These are phyloP conservation scores for Brachyopa scutellaris DNA, from an alignment of 2,888 invertebrate genomes.

Conservation along the genomic window DNA sequence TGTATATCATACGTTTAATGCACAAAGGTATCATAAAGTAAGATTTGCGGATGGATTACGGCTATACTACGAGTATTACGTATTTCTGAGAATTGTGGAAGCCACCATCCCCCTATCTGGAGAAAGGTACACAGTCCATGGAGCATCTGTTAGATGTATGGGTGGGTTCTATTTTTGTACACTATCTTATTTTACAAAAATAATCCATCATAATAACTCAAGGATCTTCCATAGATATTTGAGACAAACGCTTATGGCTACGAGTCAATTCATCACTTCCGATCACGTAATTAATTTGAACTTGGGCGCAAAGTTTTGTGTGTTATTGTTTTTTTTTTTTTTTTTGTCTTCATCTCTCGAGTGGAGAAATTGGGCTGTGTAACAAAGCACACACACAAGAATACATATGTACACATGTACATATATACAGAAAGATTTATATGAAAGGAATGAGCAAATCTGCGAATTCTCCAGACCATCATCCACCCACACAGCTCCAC, in stretches of 20 bases:
- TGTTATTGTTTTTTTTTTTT: not conserved
- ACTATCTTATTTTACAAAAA: not conserved
- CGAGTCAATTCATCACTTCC: constrained; percentile 35
- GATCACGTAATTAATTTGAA: constrained; percentile 44
- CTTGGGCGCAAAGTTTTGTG: not conserved
- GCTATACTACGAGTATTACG: no score
- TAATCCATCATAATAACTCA: not conserved
- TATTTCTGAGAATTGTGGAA: no score
- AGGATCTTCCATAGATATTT: not conserved
- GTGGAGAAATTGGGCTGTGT: not conserved
- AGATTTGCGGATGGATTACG: no score
- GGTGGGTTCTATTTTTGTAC: no score
- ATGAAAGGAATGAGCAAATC: not conserved
- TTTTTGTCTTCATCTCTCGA: no score
- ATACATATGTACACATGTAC: no score
- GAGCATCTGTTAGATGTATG: no score
- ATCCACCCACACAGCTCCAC: constrained; percentile 2
- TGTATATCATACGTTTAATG: no score
- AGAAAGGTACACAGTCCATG: no score
- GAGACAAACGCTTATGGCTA: not conserved
- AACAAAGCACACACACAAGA: no score
- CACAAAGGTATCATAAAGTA: no score
- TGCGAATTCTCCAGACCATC: not conserved
- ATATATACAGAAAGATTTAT: not conserved
- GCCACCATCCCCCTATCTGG: no score